Conservation (phyloP, 2,113 vertebrate species). For the Crotalus viridis region DNA sequence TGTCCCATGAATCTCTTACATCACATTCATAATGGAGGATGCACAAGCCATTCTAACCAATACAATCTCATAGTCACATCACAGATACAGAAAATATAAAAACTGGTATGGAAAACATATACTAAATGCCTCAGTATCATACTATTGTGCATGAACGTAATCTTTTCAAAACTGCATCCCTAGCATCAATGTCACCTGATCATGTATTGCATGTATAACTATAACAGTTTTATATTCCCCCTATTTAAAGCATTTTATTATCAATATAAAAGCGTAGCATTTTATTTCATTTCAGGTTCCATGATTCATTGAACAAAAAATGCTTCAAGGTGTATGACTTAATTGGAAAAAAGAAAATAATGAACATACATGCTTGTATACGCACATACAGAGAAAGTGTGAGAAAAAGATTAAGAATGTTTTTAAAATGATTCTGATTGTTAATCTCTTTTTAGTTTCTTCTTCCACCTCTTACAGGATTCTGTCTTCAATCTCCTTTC, state of each 20-base stretch:
- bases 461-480: conserved; percentile 88
- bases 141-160: neutral
- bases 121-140: neutral
- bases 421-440: conserved; percentile 69
- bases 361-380: neutral
- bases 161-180: neutral
- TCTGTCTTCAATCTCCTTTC: conserved; percentile 89
- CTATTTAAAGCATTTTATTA: neutral
- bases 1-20: neutral
- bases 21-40: neutral
- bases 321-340: neutral
- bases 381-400: neutral
- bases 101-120: neutral
- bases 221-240: neutral
- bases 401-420: conserved; percentile 27
- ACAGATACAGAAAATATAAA: neutral
- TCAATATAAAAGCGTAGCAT: neutral
- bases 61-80: neutral
- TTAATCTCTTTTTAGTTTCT: conserved; percentile 85
- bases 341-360: conserved; percentile 39
- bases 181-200: rapidly evolving
- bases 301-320: conserved; percentile 26
- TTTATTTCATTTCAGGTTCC: conserved; percentile 26
- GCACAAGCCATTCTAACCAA: neutral
- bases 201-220: conserved; percentile 14